Conservation (phyloP, 2,797 vertebrate genomes). For the Anguilla marmorata region DNA sequence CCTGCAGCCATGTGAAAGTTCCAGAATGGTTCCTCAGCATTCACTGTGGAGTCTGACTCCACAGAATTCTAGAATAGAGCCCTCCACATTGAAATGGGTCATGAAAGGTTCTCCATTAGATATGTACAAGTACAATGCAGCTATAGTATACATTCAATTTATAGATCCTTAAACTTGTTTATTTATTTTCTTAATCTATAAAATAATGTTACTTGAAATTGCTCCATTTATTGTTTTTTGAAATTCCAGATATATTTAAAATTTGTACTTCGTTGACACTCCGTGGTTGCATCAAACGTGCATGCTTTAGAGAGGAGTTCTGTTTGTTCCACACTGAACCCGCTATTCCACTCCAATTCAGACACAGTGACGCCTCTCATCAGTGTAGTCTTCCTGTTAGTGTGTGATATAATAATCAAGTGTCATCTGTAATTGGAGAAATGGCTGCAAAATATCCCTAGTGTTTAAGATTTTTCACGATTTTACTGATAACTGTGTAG, state of each 20-base stretch:
- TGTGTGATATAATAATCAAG: neutral
- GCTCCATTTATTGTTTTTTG: neutral
- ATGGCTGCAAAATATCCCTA: neutral
- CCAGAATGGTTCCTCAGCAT: neutral
- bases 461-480: neutral
- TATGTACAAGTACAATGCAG: neutral
- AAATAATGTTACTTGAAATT: slow-evolving; percentile 4
- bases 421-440: neutral
- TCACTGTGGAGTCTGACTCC: neutral
- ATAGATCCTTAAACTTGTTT: neutral
- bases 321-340: neutral
- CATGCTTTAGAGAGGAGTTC: neutral
- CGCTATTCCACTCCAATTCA: neutral
- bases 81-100: neutral
- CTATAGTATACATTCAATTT: neutral
- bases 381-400: neutral
- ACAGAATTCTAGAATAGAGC: neutral
- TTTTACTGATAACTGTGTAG: neutral
- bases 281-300: neutral
- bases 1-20: slow-evolving; percentile 27
- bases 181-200: slow-evolving; percentile 9
- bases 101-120: neutral
- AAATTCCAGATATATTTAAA: slow-evolving; percentile 12
- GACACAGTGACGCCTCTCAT: neutral
- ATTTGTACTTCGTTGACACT: neutral